phyloP scores from a whole-genome alignment of 1,140 invertebrate species.

The Bombus impatiens region DNA sequence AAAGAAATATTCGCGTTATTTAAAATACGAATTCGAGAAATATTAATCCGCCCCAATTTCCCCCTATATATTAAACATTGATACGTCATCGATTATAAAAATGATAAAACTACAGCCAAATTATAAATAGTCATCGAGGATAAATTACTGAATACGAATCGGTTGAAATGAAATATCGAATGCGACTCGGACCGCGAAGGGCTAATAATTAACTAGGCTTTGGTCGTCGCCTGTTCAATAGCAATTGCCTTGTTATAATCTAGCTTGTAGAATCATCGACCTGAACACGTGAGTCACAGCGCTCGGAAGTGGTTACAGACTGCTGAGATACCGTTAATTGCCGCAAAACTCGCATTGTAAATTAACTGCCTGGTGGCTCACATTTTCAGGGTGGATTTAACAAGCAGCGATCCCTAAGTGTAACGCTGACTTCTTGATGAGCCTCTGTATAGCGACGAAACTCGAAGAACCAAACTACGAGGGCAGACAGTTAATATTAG shows the following conservation, averaged over 20 bases:
- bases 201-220: neutral
- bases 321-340: conserved; percentile 2
- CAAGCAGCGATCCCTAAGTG: neutral
- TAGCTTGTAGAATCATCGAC: neutral
- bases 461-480: neutral
- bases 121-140: neutral
- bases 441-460: neutral
- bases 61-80: too few relatives aligned
- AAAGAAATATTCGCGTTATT: too few relatives aligned
- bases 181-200: neutral
- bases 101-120: neutral
- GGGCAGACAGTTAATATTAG: neutral
- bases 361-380: neutral
- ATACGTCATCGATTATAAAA: neutral
- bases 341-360: neutral
- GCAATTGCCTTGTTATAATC: neutral
- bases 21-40: too few relatives aligned
- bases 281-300: neutral
- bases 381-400: neutral
- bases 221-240: neutral
- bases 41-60: too few relatives aligned
- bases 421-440: neutral
- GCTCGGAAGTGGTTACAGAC: neutral
- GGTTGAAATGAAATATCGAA: neutral
- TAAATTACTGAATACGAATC: neutral